phyloP scores from a whole-genome alignment of 2,797 vertebrate species.

The Oreortyx pictus region DNA sequence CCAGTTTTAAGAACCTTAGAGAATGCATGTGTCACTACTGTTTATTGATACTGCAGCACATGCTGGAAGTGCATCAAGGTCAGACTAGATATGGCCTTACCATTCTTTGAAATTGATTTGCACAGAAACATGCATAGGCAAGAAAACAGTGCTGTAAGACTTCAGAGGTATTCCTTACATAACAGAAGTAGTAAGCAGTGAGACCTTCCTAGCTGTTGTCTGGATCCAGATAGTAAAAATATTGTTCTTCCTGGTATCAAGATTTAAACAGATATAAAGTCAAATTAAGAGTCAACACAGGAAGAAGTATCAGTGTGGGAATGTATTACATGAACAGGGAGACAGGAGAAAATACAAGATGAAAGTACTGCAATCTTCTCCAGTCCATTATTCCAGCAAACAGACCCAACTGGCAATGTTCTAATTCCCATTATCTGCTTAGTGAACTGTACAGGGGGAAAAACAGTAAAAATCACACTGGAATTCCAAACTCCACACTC shows the following conservation, averaged over 20 bases:
- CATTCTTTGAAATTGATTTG: neutral
- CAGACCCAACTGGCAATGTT: neutral
- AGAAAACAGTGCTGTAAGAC: neutral
- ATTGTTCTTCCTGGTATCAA: slow-evolving; percentile 41
- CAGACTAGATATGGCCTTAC: neutral
- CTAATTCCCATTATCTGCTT: neutral
- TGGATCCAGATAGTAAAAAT: slow-evolving; percentile 24
- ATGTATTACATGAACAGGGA: neutral
- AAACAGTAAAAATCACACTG: neutral
- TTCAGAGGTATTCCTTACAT: neutral
- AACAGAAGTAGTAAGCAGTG: neutral
- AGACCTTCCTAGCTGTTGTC: slow-evolving; percentile 4
- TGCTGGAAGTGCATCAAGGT: neutral
- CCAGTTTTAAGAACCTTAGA: neutral
- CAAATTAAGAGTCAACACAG: neutral
- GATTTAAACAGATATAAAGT: slow-evolving; percentile 39
- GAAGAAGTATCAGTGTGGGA: neutral
- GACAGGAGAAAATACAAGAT: neutral
- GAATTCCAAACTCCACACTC: neutral
- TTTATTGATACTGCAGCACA: neutral
- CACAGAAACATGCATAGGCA: neutral
- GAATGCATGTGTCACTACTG: neutral
- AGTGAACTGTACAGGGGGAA: neutral
- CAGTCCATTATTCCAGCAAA: neutral
- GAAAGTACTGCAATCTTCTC: neutral